phyloP scores from a whole-genome alignment of 2,797 vertebrate species.

The Mionectes olivaceus region DNA sequence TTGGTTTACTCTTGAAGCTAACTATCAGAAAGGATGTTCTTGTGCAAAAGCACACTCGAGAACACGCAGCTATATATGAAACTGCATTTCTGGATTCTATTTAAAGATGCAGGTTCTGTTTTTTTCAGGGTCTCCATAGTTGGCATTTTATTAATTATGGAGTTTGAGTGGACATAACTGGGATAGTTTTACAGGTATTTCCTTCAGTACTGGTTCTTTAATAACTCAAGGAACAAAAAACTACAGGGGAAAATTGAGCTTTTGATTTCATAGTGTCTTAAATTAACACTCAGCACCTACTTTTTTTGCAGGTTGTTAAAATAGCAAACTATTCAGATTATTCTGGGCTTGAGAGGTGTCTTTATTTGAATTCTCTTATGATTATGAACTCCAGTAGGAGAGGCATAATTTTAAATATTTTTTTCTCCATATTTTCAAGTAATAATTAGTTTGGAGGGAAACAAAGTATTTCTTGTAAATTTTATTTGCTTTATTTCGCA shows the following conservation, averaged over 20 bases:
- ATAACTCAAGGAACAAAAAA: constrained; percentile 34
- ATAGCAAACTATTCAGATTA: constrained; percentile 18
- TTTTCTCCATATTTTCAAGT: constrained; percentile 52
- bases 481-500: constrained; percentile 51
- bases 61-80: constrained; percentile 1
- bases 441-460: constrained; percentile 63
- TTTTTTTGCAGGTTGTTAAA: constrained; percentile 44
- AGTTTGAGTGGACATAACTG: constrained; percentile 44
- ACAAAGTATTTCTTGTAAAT: constrained; percentile 62
- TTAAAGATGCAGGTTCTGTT: constrained; percentile 20
- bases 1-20: constrained; percentile 52
- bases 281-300: constrained; percentile 42
- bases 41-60: background rate
- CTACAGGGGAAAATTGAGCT: constrained; percentile 21
- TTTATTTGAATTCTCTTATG: constrained; percentile 45
- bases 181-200: constrained; percentile 46
- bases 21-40: background rate
- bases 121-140: constrained; percentile 40
- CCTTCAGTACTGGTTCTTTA: constrained; percentile 53
- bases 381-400: constrained; percentile 37
- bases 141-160: constrained; percentile 49
- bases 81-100: constrained; percentile 44
- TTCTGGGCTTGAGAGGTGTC: constrained; percentile 41
- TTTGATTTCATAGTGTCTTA: constrained; percentile 49
- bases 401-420: background rate